These are phyloP conservation scores for Dromaius novaehollandiae DNA, from an alignment of 2,113 vertebrate genomes.

Conservation along the genomic window DNA sequence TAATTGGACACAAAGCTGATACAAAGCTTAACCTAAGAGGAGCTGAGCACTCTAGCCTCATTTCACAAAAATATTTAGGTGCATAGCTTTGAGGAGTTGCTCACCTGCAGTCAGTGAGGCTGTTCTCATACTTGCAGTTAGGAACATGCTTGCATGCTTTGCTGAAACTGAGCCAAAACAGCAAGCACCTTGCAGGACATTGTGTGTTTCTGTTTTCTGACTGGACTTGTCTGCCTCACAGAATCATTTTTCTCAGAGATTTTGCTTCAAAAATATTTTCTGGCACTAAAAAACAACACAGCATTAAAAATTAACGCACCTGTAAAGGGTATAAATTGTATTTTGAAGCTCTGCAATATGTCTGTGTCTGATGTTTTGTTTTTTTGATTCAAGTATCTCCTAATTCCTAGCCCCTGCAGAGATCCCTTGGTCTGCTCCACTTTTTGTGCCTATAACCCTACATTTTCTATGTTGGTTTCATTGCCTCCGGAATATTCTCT, in stretches of 20 bases:
- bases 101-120: background rate
- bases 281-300: background rate
- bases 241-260: background rate
- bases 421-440: background rate
- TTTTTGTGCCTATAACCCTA: background rate
- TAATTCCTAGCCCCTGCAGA: background rate
- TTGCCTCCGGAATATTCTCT: conserved; percentile 3
- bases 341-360: background rate
- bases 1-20: background rate
- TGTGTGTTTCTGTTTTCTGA: background rate
- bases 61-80: background rate
- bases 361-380: background rate
- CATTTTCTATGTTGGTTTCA: background rate
- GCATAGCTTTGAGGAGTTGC: background rate
- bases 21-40: background rate
- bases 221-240: background rate
- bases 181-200: background rate
- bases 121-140: background rate
- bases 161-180: conserved; percentile 10
- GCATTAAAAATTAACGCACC: conserved; percentile 4
- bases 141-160: background rate
- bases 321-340: background rate
- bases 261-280: conserved; percentile 18
- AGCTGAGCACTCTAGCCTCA: background rate
- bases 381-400: background rate